Evolutionary conservation across 2,888 invertebrate species (phyloP).

Genomic region (Epirrita christyi): DNA sequence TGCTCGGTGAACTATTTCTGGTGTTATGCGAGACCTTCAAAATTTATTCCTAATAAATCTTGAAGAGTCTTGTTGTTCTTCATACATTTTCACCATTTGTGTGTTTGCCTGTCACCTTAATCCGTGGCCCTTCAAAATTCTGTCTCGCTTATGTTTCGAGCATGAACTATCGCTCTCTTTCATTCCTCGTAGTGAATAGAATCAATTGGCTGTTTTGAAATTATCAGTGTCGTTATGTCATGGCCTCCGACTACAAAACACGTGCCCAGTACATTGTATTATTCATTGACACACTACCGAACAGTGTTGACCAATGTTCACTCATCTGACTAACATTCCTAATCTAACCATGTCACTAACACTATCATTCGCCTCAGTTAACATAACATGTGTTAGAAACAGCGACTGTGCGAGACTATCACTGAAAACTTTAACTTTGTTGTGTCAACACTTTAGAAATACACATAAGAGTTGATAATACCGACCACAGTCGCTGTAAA

Average conservation of each 20-base stretch:
- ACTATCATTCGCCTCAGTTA: slow-evolving; percentile 61
- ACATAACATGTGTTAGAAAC: slow-evolving; percentile 59
- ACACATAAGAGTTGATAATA: slow-evolving; percentile 21
- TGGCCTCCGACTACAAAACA: slow-evolving; percentile 48
- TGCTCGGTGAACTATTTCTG: slow-evolving; percentile 1
- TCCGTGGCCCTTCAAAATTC: slow-evolving; percentile 47
- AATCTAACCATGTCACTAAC: slow-evolving; percentile 66
- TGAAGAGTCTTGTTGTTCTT: slow-evolving; percentile 40
- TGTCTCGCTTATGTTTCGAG: slow-evolving; percentile 61
- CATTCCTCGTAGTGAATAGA: slow-evolving; percentile 63
- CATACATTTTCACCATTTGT: slow-evolving; percentile 67
- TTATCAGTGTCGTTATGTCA: slow-evolving; percentile 50
- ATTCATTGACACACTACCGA: slow-evolving; percentile 28
- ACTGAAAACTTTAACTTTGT: slow-evolving; percentile 26
- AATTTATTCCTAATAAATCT: slow-evolving; percentile 48
- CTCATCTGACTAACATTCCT: slow-evolving; percentile 62
- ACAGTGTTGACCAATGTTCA: slow-evolving; percentile 53
- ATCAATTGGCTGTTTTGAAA: slow-evolving; percentile 65
- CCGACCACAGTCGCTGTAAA: slow-evolving; percentile 59
- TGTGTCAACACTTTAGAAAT: slow-evolving; percentile 29
- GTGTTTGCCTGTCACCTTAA: slow-evolving; percentile 68
- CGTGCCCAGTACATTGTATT: slow-evolving; percentile 52
- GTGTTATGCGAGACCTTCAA: slow-evolving; percentile 28
- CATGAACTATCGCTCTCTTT: slow-evolving; percentile 55
- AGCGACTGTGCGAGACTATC: slow-evolving; percentile 53